Conservation (phyloP, 2,797 vertebrate species). For the Euphonia xanthogaster region DNA sequence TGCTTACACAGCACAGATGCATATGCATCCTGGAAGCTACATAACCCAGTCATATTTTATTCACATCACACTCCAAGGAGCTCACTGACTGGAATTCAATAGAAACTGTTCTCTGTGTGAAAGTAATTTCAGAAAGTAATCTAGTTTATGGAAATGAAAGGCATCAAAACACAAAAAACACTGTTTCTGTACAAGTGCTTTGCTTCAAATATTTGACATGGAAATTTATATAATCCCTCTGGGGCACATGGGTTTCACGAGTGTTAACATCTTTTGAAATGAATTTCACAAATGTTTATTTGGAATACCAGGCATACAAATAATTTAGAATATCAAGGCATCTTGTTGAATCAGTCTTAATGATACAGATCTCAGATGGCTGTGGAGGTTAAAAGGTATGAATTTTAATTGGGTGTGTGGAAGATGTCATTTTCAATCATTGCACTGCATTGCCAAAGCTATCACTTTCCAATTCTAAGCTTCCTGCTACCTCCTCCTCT, state of each 20-base stretch:
- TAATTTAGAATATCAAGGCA: constrained; percentile 78
- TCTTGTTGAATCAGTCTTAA: constrained; percentile 75
- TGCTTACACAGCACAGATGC: constrained; percentile 49
- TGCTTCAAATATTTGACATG: constrained; percentile 86
- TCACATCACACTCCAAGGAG: constrained; percentile 81
- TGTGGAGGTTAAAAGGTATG: constrained; percentile 74
- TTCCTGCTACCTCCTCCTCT: constrained; percentile 18
- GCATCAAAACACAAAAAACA: constrained; percentile 84
- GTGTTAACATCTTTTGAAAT: constrained; percentile 85
- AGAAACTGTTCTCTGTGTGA: constrained; percentile 84
- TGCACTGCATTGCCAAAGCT: constrained; percentile 14
- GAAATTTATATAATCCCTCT: constrained; percentile 86
- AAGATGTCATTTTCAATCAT: constrained; percentile 62
- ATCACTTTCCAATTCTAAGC: constrained; percentile 59
- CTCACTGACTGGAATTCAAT: constrained; percentile 84
- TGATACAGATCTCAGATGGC: constrained; percentile 73
- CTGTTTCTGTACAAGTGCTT: constrained; percentile 82
- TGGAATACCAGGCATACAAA: constrained; percentile 78
- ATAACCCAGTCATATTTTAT: constrained; percentile 74
- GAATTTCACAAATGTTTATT: constrained; percentile 86
- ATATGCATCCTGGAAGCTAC: constrained; percentile 59
- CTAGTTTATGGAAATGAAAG: constrained; percentile 88
- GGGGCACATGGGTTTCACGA: constrained; percentile 81
- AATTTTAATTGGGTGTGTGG: constrained; percentile 70
- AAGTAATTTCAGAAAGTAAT: constrained; percentile 88